Evolutionary conservation across 2,888 invertebrate species (phyloP).

Genomic region (Baccha elongata): DNA sequence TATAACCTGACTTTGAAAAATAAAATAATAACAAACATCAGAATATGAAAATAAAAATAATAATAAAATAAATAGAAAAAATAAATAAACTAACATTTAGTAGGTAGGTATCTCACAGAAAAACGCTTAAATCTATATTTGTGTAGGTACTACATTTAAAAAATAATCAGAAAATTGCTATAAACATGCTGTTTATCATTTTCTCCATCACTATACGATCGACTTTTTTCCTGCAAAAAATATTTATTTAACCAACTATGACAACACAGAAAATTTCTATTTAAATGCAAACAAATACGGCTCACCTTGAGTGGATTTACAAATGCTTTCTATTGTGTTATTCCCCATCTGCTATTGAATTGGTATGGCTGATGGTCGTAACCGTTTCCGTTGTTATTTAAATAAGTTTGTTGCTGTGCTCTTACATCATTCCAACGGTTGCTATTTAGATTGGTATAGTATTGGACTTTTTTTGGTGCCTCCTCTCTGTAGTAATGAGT

Average conservation of each 20-base stretch:
- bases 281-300: slow-evolving; percentile 10
- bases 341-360: slow-evolving; percentile 62
- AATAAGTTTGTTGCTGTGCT: slow-evolving; percentile 44
- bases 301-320: slow-evolving; percentile 41
- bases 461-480: slow-evolving; percentile 60
- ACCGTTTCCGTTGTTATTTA: slow-evolving; percentile 47
- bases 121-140: slow-evolving; percentile 14
- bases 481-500: slow-evolving; percentile 42
- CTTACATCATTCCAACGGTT: slow-evolving; percentile 63
- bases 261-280: background rate
- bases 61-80: background rate
- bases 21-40: no score
- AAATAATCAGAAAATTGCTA: background rate
- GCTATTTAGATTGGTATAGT: slow-evolving; percentile 60
- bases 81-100: no score
- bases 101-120: slow-evolving; percentile 2
- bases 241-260: slow-evolving; percentile 22
- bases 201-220: background rate
- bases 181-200: background rate
- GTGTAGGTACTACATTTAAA: background rate
- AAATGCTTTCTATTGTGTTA: slow-evolving; percentile 55
- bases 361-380: slow-evolving; percentile 63
- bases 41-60: background rate
- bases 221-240: slow-evolving; percentile 44
- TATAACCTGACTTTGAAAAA: no score